phyloP scores from a whole-genome alignment of 1,140 invertebrate species.

The Dufourea novaeangliae region DNA sequence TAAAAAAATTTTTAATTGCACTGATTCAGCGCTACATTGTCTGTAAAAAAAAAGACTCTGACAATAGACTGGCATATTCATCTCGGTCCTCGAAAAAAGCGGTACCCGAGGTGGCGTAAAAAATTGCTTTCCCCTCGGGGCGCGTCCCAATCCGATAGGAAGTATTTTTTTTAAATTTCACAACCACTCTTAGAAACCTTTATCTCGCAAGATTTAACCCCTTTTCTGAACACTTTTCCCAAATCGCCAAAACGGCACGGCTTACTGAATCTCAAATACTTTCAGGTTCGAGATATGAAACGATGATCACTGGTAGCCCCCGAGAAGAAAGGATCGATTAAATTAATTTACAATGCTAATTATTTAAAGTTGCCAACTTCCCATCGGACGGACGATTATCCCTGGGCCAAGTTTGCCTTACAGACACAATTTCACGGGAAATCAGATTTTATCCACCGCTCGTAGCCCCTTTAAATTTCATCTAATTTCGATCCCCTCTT shows the following conservation, averaged over 20 bases:
- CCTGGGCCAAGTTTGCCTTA: not conserved
- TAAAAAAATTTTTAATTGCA: too few relatives aligned
- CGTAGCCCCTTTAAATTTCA: not conserved
- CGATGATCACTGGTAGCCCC: not conserved
- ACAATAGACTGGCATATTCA: too few relatives aligned
- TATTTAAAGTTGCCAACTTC: not conserved
- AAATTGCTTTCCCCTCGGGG: too few relatives aligned
- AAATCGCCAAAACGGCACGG: too few relatives aligned
- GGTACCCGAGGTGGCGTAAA: too few relatives aligned
- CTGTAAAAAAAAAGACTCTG: too few relatives aligned
- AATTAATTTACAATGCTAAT: not conserved
- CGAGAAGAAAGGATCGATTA: not conserved
- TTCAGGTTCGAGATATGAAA: not conserved
- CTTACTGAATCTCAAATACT: not conserved
- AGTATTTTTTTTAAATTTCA: too few relatives aligned
- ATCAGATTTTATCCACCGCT: not conserved
- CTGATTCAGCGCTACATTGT: too few relatives aligned
- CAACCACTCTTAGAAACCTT: too few relatives aligned
- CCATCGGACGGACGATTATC: not conserved
- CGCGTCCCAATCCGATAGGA: too few relatives aligned
- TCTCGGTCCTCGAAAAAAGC: not conserved
- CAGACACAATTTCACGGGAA: slow-evolving; percentile 1
- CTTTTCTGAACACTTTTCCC: too few relatives aligned
- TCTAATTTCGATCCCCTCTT: slow-evolving; percentile 1
- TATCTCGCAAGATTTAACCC: too few relatives aligned